Conservation (phyloP, 35 echinoderm and acorn worm genomes). For the Anneissia japonica region DNA sequence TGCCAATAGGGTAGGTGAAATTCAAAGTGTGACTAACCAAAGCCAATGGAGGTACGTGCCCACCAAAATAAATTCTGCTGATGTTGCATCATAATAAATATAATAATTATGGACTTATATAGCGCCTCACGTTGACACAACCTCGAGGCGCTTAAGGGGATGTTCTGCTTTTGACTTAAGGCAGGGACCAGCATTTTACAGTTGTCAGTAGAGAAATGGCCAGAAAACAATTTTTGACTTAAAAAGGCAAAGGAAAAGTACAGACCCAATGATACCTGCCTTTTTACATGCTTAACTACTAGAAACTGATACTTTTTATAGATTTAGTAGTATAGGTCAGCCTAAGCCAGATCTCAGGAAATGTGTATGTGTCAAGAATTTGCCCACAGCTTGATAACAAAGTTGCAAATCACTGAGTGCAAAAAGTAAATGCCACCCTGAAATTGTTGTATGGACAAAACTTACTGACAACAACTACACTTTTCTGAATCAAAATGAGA, state of each 20-base stretch:
- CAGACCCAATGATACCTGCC: too few relatives aligned
- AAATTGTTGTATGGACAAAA: too few relatives aligned
- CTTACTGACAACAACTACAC: too few relatives aligned
- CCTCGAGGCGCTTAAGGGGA: too few relatives aligned
- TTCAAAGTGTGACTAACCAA: constrained; percentile 7
- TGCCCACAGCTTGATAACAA: background rate
- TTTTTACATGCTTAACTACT: too few relatives aligned
- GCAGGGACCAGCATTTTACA: constrained; percentile 31
- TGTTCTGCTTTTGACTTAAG: background rate
- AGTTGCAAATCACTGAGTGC: background rate
- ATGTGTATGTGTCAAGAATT: background rate
- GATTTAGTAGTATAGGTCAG: too few relatives aligned
- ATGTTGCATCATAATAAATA: background rate
- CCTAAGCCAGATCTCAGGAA: background rate
- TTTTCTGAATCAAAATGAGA: too few relatives aligned
- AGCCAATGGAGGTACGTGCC: constrained; percentile 6
- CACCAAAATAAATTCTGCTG: background rate
- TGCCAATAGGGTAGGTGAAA: constrained; percentile 1
- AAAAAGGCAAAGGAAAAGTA: too few relatives aligned
- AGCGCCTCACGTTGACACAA: too few relatives aligned
- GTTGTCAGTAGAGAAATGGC: background rate
- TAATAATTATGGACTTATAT: too few relatives aligned
- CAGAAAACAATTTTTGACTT: background rate
- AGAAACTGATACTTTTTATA: too few relatives aligned
- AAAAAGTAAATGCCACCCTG: too few relatives aligned